These are phyloP conservation scores for Lepus oiostolus DNA, from an alignment of 2,797 vertebrate species.

Conservation along the genomic window DNA sequence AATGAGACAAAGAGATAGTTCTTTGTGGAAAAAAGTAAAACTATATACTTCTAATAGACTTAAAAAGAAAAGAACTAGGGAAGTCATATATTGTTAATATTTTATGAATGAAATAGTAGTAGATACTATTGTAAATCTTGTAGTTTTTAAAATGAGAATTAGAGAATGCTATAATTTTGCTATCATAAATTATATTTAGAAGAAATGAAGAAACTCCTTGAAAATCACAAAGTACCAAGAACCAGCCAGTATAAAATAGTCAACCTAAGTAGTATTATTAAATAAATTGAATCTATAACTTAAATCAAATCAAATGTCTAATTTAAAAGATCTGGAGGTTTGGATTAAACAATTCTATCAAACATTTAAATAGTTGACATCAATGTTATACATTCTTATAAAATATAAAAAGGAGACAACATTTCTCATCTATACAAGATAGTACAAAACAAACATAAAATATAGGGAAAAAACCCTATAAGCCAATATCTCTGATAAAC, in stretches of 20 bases:
- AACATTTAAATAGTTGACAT: not conserved
- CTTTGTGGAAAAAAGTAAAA: not conserved
- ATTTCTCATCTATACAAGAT: not conserved
- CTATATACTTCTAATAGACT: not conserved
- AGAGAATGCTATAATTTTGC: not conserved
- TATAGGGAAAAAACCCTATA: not conserved
- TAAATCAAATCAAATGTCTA: not conserved
- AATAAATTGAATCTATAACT: not conserved
- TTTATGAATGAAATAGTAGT: not conserved
- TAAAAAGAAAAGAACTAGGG: not conserved
- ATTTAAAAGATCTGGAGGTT: not conserved
- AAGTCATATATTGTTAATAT: not conserved
- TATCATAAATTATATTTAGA: not conserved
- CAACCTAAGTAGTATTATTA: not conserved
- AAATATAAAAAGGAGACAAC: not conserved
- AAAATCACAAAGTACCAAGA: not conserved
- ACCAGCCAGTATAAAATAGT: not conserved
- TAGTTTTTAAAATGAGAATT: not conserved
- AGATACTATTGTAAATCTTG: not conserved
- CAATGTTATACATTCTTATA: not conserved
- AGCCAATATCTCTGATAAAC: not conserved
- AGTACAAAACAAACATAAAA: not conserved
- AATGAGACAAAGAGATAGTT: not conserved
- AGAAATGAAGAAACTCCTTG: not conserved
- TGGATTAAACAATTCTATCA: constrained; percentile 1